Base-by-base conservation (phyloP, 2,888 invertebrate genomes). In the Nasonovia ribisnigri region DNA sequence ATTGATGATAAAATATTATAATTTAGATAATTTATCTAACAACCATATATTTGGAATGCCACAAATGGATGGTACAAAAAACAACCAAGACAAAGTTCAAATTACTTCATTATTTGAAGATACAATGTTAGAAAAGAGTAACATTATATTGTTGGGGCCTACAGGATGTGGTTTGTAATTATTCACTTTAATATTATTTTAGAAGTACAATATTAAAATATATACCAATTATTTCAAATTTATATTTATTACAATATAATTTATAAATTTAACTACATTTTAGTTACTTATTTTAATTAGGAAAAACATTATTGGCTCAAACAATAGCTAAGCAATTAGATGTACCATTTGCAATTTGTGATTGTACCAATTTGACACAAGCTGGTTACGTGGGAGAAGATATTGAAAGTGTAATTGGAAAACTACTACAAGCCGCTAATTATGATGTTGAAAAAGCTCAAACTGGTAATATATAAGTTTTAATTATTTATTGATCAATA, bases 381-480 rank as follows among this genome's bases (percentile, higher is more conserved):
- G 99, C 99, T 48, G 99, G 99, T 77, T 99, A 99, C 96, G 99
- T 99, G 16, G 99, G 99, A n/a, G 99, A 99, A 96, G 99, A 99
- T 96, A 99, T 99, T 95, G 99, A 99, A 96, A 99, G 99, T 95
- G 99, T 99, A 92, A 99, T 99, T 95, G 99, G 98, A 54, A 99
- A 99, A 96, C 96, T 99, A 93, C 96, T 98, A 92, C 99, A 99
- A 96, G 99, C 99, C 96, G 99, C 99, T 60, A 99, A 99, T 96
- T 99, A 99, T 96, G 98, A 98, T 95, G 99, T 99, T 95, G 99
- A 99, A 95, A 97, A 98, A 95, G 99, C 99, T 90, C 99, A 99
- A 96, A 98, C 98, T 95, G 97, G 96, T 96, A 94, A 92, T 95
- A 84, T 90, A 91, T 43, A 36, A 46, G 29, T 91, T 26, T 48